These are phyloP conservation scores for Henricia sp. DNA, from an alignment of 53 echinoderm and acorn worm species.

Conservation along the genomic window DNA sequence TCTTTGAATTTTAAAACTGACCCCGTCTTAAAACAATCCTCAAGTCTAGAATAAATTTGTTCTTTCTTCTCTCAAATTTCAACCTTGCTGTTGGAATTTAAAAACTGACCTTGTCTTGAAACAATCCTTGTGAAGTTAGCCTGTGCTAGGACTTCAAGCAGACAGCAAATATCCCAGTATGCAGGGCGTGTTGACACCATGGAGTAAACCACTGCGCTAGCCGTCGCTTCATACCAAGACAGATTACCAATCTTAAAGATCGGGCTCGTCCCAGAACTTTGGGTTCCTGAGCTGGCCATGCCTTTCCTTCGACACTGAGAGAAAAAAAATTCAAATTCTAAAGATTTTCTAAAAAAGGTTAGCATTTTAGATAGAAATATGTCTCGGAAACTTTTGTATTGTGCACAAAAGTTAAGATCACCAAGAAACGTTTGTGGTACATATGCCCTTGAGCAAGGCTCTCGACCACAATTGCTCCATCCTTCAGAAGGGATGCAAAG, in stretches of 20 bases:
- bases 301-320: slow-evolving; percentile 68
- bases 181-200: slow-evolving; percentile 72
- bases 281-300: slow-evolving; percentile 27
- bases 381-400: too few species aligned
- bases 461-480: too few species aligned
- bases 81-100: too few species aligned
- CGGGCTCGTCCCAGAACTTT: slow-evolving; percentile 1
- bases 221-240: slow-evolving; percentile 78
- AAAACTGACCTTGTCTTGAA: slow-evolving; percentile 65
- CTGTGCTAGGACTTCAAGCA: slow-evolving; percentile 79
- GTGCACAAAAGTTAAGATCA: neutral
- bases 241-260: slow-evolving; percentile 72
- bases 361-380: neutral
- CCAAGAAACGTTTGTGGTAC: too few species aligned
- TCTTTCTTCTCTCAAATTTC: too few species aligned
- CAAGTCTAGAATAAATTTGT: too few species aligned
- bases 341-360: neutral
- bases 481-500: too few species aligned
- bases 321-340: neutral
- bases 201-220: slow-evolving; percentile 69
- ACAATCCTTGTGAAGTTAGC: slow-evolving; percentile 77
- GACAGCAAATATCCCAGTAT: slow-evolving; percentile 72
- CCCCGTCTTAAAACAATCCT: neutral
- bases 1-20: neutral
- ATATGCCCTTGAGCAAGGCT: too few species aligned